Base-by-base conservation (phyloP, 2,113 vertebrate genomes). In the Tichodroma muraria region DNA sequence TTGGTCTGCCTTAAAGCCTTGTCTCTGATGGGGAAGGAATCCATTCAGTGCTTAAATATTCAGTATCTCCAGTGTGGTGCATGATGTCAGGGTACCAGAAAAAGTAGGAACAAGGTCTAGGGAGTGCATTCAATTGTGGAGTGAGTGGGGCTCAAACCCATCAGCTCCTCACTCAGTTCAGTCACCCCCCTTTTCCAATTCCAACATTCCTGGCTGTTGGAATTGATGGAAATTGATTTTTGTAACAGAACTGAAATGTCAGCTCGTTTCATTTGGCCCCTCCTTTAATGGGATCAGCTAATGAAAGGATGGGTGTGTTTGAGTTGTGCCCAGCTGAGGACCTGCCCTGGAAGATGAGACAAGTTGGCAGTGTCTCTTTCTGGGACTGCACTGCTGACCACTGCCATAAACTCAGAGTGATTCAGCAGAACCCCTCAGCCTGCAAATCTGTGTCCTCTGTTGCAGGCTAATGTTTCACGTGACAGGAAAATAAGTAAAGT, bases 381-480 rank as follows among this genome's bases (percentile, higher is more conserved):
- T 2, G 5, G 77, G 66, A 16, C 65, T 42, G 80, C 73, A 8
- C 63, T 63, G 63, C 93, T 53, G 70, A 72, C 80, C 22, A 1
- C 38, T 60, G 82, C 68, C 73, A 0, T 53, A 11, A 69, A 23
- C 31, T 11, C 11, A 8, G 69, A 23, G 71, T 92, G 94, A 91
- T 89, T 93, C 94, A 95, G 85, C 91, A 95, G 78, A 88, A 89
- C 50, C 68, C 40, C 54, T 66, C 78, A 33, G 86, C 75, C 81
- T 89, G 81, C 63, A 61, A 17, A 71, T 42, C 76, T 68, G 37
- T 57, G 35, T 94, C 27, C 60, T 76, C 27, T 60, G 49, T 40
- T 0, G 0, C 54, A 59, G 76, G 50, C 75, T 77, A 14, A 18
- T 68, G 78, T 45, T 85, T 85, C 52, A 13, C 64, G n/a, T 44